Conservation (phyloP, 2,113 vertebrate genomes). For the Pionites leucogaster region DNA sequence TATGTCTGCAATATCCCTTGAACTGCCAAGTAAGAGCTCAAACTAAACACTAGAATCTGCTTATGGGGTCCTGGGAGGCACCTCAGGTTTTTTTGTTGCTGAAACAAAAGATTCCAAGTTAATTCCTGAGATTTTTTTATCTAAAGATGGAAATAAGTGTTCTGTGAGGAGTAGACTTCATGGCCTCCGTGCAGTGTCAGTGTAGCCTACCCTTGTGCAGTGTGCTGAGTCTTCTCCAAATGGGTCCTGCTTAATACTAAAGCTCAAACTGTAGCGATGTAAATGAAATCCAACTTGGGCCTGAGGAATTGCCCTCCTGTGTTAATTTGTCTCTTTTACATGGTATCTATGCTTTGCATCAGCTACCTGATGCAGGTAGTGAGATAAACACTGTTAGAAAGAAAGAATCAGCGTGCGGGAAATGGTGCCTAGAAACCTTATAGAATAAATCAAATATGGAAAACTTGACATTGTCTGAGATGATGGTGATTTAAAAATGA, state of each 20-base stretch:
- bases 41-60: no score
- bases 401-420: background rate
- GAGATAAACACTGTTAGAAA: background rate
- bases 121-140: fast-evolving
- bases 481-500: background rate
- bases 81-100: no score
- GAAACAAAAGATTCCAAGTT: background rate
- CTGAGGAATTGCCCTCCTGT: background rate
- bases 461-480: background rate
- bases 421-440: background rate
- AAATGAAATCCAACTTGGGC: background rate
- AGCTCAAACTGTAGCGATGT: background rate
- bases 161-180: background rate
- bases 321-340: background rate
- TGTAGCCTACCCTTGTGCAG: background rate
- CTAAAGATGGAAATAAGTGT: no score
- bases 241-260: background rate
- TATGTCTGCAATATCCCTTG: background rate
- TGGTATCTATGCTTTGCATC: background rate
- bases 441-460: background rate
- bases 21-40: background rate
- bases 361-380: background rate
- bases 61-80: background rate
- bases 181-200: fast-evolving
- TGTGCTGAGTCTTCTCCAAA: fast-evolving